Evolutionary conservation across 2,888 invertebrate genomes (phyloP).

Genomic region (Drosophila longiperda): DNA sequence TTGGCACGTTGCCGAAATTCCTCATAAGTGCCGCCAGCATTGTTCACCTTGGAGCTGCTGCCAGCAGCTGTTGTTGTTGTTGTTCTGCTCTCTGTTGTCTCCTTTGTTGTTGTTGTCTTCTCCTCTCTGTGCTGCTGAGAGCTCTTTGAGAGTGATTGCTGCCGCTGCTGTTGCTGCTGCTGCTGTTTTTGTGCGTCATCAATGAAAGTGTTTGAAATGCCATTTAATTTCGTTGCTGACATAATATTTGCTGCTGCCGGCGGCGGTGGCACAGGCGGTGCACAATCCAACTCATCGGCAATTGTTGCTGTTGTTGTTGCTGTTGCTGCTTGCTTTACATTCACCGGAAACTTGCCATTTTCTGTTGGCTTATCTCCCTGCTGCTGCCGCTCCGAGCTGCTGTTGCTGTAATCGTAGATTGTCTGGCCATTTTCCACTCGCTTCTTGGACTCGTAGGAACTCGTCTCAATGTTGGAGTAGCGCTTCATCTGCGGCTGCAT

Average conservation of each 20-base stretch:
- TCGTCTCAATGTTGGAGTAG: slow-evolving; percentile 84
- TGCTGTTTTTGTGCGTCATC: slow-evolving; percentile 59
- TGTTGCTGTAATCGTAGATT: slow-evolving; percentile 80
- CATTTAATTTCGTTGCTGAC: slow-evolving; percentile 84
- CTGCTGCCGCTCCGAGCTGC: slow-evolving; percentile 69
- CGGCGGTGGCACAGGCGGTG: slow-evolving; percentile 68
- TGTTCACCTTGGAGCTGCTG: slow-evolving; percentile 54
- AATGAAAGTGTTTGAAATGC: slow-evolving; percentile 60
- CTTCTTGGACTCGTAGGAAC: slow-evolving; percentile 80
- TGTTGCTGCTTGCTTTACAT: neutral
- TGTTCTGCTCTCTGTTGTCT: slow-evolving; percentile 23
- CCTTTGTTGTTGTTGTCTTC: slow-evolving; percentile 20
- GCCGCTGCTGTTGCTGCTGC: slow-evolving; percentile 28
- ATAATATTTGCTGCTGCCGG: slow-evolving; percentile 73
- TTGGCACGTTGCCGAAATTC: slow-evolving; percentile 85
- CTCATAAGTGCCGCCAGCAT: slow-evolving; percentile 73
- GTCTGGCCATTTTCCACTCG: slow-evolving; percentile 84
- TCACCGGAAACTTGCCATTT: slow-evolving; percentile 21
- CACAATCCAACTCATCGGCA: slow-evolving; percentile 40
- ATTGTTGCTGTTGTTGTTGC: neutral
- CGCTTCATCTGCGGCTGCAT: slow-evolving; percentile 73
- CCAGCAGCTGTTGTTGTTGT: slow-evolving; percentile 23
- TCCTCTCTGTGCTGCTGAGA: slow-evolving; percentile 16
- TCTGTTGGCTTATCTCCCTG: slow-evolving; percentile 63
- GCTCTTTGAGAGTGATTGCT: slow-evolving; percentile 30